Evolutionary conservation across 2,797 vertebrate species (phyloP), one percentile per base, ranked within the genome.

Genomic region (Perodicticus potto): DNA sequence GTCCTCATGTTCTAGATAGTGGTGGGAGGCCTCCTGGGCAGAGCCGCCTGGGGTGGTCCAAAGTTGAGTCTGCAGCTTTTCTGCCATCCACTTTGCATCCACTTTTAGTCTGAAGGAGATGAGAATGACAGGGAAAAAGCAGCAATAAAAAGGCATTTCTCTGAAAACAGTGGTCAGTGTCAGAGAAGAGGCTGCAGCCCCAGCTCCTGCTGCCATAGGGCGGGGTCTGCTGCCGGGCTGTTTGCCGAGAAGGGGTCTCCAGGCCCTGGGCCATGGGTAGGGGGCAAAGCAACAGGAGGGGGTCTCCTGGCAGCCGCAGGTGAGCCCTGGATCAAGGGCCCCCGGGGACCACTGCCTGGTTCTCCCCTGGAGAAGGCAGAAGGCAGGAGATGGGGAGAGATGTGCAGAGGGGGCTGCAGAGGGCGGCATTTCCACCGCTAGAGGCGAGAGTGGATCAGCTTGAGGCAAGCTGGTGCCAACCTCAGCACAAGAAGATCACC

Each of bases 1-100:
- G 25, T 7, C 43, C 8, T 23, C 7, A 1, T 0, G 0, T 19
- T 34, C 49, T 34, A 25, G 61, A 70, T 13, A 25, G 23, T 27
- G 49, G 3, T 25, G 11, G 3, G 2, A 0, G 34, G 34, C 2
- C 17, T 5, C 1, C 7, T 0, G 16, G 25, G 6, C 27, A 43
- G 53, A 20, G 4, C 11, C 53, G 1, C 7, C 45, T 49, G 59
- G 32, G 34, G 22, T 1, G 8, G 65, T 17, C 37, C 13, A 5
- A 5, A 2, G 17, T 32, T 5, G 7, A 23, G 13, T 78, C 11
- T 9, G 29, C 2, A 32, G 13, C 5, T 22, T 29, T 19, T 3
- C 0, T 3, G 7, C 32, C 22, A 20, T 6, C 43, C 10, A 9
- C 3, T 4, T 80, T 43, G 25, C 22, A 20, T 6, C 43, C 10